These are phyloP conservation scores for Acanthurus leucopareius DNA, from an alignment of 2,797 vertebrate species.

Conservation along the genomic window DNA sequence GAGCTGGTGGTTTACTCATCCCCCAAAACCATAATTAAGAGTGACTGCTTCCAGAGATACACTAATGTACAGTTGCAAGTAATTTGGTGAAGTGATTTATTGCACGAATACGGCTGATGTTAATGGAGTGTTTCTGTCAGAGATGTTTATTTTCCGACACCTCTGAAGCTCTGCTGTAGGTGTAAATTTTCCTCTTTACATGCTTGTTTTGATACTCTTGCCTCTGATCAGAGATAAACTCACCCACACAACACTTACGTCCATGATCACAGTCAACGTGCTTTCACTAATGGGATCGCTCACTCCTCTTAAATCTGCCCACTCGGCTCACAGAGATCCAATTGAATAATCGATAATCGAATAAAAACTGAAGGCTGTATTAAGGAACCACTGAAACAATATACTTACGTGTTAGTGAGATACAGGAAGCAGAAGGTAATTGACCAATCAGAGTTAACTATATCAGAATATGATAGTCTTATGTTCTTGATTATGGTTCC, in stretches of 20 bases:
- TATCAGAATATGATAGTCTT: conserved; percentile 5
- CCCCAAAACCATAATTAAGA: neutral
- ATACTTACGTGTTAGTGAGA: neutral
- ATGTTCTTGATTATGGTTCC: conserved; percentile 11
- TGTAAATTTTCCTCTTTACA: neutral
- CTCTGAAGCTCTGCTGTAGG: neutral
- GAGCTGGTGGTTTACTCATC: neutral
- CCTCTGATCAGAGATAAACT: conserved; percentile 6
- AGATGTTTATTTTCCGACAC: conserved; percentile 7
- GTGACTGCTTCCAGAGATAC: neutral
- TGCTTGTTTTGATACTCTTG: conserved; percentile 25
- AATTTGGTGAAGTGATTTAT: neutral
- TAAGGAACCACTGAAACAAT: conserved; percentile 37
- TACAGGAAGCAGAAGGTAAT: conserved; percentile 12
- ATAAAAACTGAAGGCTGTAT: conserved; percentile 30
- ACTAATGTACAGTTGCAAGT: neutral
- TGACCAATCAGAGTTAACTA: neutral
- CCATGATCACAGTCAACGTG: conserved; percentile 20
- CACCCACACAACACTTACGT: conserved; percentile 26
- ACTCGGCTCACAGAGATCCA: conserved; percentile 54
- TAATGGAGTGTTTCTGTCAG: neutral
- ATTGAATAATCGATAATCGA: conserved; percentile 63
- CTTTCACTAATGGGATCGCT: conserved; percentile 42
- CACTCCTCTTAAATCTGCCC: conserved; percentile 46
- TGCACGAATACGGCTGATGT: neutral